A percentile compares a stretch with the other conserved stretches of the same genome.
These are phyloP conservation scores for Dynastes hyllus DNA, from an alignment of 2,888 invertebrate genomes.

Conservation along the genomic window DNA sequence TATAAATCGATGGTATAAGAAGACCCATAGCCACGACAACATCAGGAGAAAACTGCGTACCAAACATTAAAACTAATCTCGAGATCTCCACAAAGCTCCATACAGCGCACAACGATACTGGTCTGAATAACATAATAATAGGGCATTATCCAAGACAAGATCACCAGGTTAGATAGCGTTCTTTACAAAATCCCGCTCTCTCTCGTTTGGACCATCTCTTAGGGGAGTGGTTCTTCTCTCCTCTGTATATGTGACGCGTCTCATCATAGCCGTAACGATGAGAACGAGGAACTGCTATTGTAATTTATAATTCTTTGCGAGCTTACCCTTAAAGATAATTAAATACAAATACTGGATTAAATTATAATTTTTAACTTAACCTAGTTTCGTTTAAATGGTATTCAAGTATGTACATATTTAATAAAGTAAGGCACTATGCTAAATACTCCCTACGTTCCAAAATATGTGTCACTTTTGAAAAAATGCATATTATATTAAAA, in stretches of 20 bases:
- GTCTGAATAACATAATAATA: constrained; percentile 61
- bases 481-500: too few species aligned
- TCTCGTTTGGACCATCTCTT: constrained; percentile 55
- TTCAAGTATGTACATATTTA: background rate
- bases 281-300: constrained; percentile 7
- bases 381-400: background rate
- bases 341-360: constrained; percentile 15
- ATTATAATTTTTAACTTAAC: background rate
- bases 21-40: background rate
- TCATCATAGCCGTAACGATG: background rate
- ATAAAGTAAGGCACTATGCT: too few species aligned
- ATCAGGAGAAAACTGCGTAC: constrained; percentile 30
- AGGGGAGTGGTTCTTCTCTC: constrained; percentile 53
- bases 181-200: constrained; percentile 56
- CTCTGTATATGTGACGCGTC: background rate
- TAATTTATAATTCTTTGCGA: constrained; percentile 1
- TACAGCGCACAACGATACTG: constrained; percentile 53
- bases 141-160: constrained; percentile 59
- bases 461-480: too few species aligned
- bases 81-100: constrained; percentile 53
- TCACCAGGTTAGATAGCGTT: constrained; percentile 58
- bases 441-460: too few species aligned
- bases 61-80: constrained; percentile 54
- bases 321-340: background rate
- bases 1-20: constrained; percentile 26